Evolutionary conservation across 2,888 invertebrate genomes (phyloP).

Genomic region (Dryobota labecula): DNA sequence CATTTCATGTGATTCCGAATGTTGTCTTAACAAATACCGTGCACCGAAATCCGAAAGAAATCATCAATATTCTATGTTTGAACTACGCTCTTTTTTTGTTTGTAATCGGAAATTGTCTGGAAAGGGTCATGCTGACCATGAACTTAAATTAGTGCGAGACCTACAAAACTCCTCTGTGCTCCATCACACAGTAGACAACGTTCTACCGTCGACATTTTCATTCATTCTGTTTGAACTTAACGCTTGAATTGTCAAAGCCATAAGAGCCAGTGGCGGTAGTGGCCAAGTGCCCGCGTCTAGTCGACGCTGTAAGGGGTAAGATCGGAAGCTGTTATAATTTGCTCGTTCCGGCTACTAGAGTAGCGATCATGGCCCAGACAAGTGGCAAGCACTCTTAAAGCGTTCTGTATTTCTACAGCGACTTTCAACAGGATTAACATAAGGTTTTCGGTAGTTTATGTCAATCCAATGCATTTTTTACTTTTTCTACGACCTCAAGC

Average conservation of each 20-base stretch:
- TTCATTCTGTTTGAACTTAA: neutral
- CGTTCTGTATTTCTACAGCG: no score
- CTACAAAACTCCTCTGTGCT: neutral
- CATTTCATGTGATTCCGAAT: neutral
- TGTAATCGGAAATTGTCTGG: neutral
- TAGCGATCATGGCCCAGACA: neutral
- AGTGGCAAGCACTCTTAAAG: no score
- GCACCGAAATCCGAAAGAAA: neutral
- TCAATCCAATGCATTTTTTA: no score
- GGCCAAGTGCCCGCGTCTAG: neutral
- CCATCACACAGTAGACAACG: no score
- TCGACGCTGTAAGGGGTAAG: neutral
- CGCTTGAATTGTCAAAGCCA: neutral
- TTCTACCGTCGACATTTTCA: neutral
- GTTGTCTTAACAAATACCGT: conserved; percentile 3
- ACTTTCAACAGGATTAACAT: no score
- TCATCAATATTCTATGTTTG: conserved; percentile 8
- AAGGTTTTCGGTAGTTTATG: no score
- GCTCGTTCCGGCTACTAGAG: neutral
- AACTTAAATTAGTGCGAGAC: neutral
- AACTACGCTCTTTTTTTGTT: conserved; percentile 16
- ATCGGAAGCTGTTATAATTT: neutral
- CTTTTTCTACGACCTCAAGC: no score
- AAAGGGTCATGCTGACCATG: neutral
- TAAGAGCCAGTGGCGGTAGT: neutral